Conservation (phyloP, 2,113 vertebrate species). For the Carettochelys insculpta region DNA sequence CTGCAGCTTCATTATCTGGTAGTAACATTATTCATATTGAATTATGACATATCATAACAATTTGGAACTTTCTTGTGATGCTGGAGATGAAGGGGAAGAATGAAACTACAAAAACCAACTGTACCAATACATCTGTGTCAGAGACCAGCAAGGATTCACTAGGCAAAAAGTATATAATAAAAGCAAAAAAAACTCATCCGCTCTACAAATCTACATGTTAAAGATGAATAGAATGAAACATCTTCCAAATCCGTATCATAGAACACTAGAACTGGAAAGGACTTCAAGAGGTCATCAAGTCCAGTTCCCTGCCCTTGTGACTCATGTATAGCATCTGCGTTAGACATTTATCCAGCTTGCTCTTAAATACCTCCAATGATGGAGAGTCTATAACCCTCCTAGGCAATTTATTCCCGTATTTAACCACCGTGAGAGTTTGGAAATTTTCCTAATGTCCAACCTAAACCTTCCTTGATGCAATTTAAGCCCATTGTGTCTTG, state of each 20-base stretch:
- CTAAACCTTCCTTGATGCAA: no score
- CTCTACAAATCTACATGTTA: slow-evolving; percentile 56
- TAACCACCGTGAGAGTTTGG: no score
- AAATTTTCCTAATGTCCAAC: no score
- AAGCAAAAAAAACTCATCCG: slow-evolving; percentile 53
- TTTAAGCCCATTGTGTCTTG: no score
- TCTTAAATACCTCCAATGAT: no score
- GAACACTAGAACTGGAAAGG: no score
- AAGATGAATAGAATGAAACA: slow-evolving; percentile 43
- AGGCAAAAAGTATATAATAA: slow-evolving; percentile 40
- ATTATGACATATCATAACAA: slow-evolving; percentile 61
- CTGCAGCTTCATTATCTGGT: slow-evolving; percentile 59
- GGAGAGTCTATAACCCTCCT: no score
- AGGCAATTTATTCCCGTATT: no score
- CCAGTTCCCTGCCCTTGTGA: no score
- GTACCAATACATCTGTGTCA: slow-evolving; percentile 69
- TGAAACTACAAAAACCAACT: slow-evolving; percentile 35
- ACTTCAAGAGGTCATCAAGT: no score
- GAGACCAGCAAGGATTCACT: slow-evolving; percentile 65
- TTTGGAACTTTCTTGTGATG: slow-evolving; percentile 36
- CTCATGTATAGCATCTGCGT: no score
- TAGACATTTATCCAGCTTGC: no score
- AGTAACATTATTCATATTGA: slow-evolving; percentile 68
- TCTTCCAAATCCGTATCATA: slow-evolving; percentile 50
- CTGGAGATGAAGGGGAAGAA: slow-evolving; percentile 56